Base-by-base conservation (phyloP, 2,888 invertebrate species). In the Lepeophtheirus nordmannii region DNA sequence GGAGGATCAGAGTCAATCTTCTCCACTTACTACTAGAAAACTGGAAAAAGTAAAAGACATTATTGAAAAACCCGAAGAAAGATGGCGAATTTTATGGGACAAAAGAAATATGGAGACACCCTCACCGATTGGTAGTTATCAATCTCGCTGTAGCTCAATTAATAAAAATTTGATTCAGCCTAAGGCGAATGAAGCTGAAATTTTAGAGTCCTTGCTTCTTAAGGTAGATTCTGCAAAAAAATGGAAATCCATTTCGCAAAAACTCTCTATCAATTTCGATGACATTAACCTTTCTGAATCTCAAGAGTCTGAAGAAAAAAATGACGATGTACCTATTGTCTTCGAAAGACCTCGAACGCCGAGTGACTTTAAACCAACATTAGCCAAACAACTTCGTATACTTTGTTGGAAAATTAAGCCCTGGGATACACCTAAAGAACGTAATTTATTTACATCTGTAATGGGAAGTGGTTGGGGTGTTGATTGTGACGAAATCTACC, bases 401-500 rank as follows among this genome's bases (percentile, higher is more conserved):
- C 30, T 60, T n/a, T 60, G 60, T 60, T 60, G 60, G 60, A 60
- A 38, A 60, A 23, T 60, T 1, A 60, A 60, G 23, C 60, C 60
- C n/a, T 60, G 60, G 60, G 60, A 60, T 23, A 20, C 20, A 14
- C 63, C 63, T 20, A 60, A 60, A 38, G 38, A 23, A 2, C 20
- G 60, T 23, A 60, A 17, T 30, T 30, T 60, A 14, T 60, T 60
- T 22, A 60, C 37, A 23, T 23, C 60, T 38, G 38, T 60, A 11
- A 37, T 60, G 30, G 60, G 60, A 38, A 38, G 22, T 10, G 38
- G 60, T 10, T 60, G 60, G 60, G 69, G 69, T 12, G 69, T 69
- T 11, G 69, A 69, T 46, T 69, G 69, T 69, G 69, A 69, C 58
- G 68, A 68, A 53, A 69, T 69, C 17, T 69, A 67, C 60, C 69